Conservation (phyloP, 2,888 invertebrate genomes). For the Coelinius sp. region DNA sequence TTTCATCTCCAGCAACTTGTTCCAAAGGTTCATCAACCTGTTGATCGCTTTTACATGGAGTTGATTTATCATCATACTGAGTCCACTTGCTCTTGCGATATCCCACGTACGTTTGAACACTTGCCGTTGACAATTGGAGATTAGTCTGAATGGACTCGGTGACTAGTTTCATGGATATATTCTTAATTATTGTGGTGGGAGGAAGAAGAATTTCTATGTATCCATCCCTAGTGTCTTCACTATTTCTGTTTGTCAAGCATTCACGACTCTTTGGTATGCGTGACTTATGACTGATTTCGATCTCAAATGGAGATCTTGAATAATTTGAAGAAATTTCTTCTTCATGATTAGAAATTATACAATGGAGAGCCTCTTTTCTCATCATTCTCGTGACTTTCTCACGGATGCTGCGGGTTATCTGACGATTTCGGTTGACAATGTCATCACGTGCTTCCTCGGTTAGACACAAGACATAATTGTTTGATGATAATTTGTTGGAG, state of each 20-base stretch:
- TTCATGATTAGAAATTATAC: too few relatives aligned
- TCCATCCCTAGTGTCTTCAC: constrained; percentile 76
- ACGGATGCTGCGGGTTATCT: constrained; percentile 49
- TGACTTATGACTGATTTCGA: constrained; percentile 71
- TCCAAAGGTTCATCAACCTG: background rate
- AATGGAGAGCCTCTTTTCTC: constrained; percentile 71
- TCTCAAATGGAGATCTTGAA: constrained; percentile 75
- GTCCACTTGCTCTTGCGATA: constrained; percentile 66
- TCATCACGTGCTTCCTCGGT: constrained; percentile 73
- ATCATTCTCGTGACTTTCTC: constrained; percentile 70
- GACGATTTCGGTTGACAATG: constrained; percentile 53
- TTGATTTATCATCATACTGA: constrained; percentile 57
- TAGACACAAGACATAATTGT: constrained; percentile 79
- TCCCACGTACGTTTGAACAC: constrained; percentile 64
- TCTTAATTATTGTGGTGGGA: constrained; percentile 73
- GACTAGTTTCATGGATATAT: constrained; percentile 74
- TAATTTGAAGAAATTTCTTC: too few relatives aligned
- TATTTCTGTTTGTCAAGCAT: constrained; percentile 69
- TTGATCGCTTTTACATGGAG: constrained; percentile 26
- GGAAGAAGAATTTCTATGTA: constrained; percentile 77
- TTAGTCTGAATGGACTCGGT: constrained; percentile 74
- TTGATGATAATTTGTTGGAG: constrained; percentile 75
- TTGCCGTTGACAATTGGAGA: constrained; percentile 67
- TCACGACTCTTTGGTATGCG: constrained; percentile 31
- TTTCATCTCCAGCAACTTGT: constrained; percentile 21